phyloP scores from a whole-genome alignment of 1,140 invertebrate species.

The Thrips palmi region DNA sequence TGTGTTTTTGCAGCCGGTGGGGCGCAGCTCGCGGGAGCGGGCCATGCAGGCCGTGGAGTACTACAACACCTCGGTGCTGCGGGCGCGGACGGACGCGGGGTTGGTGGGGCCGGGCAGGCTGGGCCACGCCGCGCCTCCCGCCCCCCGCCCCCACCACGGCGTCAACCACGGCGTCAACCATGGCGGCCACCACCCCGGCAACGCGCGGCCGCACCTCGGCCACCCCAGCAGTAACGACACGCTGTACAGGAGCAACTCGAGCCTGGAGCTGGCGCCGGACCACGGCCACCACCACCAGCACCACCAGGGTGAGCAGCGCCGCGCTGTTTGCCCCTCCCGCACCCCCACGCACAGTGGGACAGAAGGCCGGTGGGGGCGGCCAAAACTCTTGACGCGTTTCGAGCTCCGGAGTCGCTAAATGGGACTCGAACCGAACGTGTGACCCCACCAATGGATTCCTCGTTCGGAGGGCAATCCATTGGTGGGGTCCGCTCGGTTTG shows the following conservation, averaged over 20 bases:
- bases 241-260: conserved; percentile 45
- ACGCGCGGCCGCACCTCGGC: no score
- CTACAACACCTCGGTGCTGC: conserved; percentile 28
- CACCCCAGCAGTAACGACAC: no score
- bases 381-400: no score
- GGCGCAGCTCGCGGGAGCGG: conserved; percentile 18
- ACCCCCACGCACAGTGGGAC: no score
- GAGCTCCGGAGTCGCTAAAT: no score
- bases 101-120: conserved; percentile 5
- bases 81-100: conserved; percentile 17
- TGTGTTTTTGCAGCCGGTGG: no score
- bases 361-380: no score
- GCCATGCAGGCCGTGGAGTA: conserved; percentile 28
- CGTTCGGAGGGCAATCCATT: no score
- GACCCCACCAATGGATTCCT: no score
- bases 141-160: conserved; percentile 5
- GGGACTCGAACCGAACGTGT: no score
- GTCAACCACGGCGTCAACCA: not conserved
- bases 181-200: not conserved
- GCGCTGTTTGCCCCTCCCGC: conserved; percentile 24
- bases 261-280: conserved; percentile 40
- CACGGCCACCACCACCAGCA: conserved; percentile 11
- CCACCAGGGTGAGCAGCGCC: not conserved
- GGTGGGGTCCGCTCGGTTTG: no score
- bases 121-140: conserved; percentile 5